Base-by-base conservation (phyloP, 2,888 invertebrate genomes). In the Vanessa cardui region DNA sequence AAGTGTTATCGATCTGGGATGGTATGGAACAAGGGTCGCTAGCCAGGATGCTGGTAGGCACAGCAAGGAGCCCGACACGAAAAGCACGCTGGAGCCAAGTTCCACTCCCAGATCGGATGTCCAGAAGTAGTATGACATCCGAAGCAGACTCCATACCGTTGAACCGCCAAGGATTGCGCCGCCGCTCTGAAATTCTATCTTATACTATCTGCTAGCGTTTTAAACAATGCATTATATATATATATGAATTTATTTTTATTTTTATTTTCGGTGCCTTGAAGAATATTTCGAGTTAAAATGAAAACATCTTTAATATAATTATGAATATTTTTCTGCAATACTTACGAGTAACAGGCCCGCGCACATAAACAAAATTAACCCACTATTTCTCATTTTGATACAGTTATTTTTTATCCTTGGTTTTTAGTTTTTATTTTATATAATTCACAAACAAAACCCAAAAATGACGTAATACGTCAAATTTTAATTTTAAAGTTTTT, bases 51-150 rank as follows among this genome's bases (percentile, higher is more conserved):
- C 80, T 39, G 92, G 91, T 73, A 92, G 78, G 74, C 92, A 90
- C 31, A 92, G 85, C 71, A 90, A 77, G 1, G 87, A 82, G 15
- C 87, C 91, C 8, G 84, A 83, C 59, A 90, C 72, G 72, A 90
- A 80, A 68, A 86, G 75, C 67, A 87, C 82, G 72, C 82, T 80
- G 9, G 84, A 72, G 20, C 84, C 84, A 60, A 92, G 78, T 76
- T 92, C 90, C 64, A 85, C 82, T 45, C 88, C 89, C 71, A 91
- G 78, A 73, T 92, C 91, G 44, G 90, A 81, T 26, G 87, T 86
- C 92, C 92, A 91, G 81, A 92, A 91, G 77, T 89, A 90, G 74
- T 90, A 91, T 2, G 88, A 90, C 80, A 91, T 86, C 18, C 90
- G 87, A 58, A 90, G 74, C 16, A 92, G 79, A 52, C 78, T 84